Evolutionary conservation across 2,113 vertebrate genomes (phyloP).

Genomic region (Carassius gibelio): DNA sequence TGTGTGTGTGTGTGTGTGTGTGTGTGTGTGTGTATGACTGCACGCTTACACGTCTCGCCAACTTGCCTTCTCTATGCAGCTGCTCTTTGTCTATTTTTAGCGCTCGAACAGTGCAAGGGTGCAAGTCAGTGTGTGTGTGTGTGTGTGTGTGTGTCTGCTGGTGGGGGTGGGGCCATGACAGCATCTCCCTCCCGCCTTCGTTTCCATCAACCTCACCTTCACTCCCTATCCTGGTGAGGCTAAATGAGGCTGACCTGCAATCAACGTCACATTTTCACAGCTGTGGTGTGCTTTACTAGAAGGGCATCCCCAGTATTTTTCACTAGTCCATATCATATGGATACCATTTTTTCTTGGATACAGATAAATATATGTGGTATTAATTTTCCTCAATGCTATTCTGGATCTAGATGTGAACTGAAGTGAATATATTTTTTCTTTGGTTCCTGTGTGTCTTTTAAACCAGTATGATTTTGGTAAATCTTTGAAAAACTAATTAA

Average conservation of each 20-base stretch:
- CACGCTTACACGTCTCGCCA: constrained; percentile 49
- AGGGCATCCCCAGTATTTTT: constrained; percentile 67
- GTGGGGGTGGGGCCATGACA: constrained; percentile 70
- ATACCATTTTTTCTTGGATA: constrained; percentile 35
- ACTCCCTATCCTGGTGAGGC: constrained; percentile 68
- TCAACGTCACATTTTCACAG: constrained; percentile 57
- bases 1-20: constrained; percentile 46
- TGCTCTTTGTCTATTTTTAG: constrained; percentile 81
- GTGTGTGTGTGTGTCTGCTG: constrained; percentile 39
- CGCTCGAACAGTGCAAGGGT: constrained; percentile 59
- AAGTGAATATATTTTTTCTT: background rate
- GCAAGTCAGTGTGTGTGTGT: constrained; percentile 38
- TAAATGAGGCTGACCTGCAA: constrained; percentile 70
- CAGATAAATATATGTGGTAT: background rate
- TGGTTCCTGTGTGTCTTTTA: background rate
- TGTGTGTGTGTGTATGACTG: constrained; percentile 51
- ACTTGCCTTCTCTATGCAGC: constrained; percentile 75
- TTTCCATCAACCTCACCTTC: constrained; percentile 71
- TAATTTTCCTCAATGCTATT: background rate
- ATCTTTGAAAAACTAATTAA: too few species aligned
- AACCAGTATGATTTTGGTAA: background rate
- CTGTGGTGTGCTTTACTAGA: constrained; percentile 45
- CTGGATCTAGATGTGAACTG: too few species aligned
- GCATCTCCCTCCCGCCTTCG: constrained; percentile 56
- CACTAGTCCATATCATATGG: constrained; percentile 28